Evolutionary conservation across 2,113 vertebrate genomes (phyloP), one percentile per base, ranked within the genome.

Genomic region (Stercorarius parasiticus): DNA sequence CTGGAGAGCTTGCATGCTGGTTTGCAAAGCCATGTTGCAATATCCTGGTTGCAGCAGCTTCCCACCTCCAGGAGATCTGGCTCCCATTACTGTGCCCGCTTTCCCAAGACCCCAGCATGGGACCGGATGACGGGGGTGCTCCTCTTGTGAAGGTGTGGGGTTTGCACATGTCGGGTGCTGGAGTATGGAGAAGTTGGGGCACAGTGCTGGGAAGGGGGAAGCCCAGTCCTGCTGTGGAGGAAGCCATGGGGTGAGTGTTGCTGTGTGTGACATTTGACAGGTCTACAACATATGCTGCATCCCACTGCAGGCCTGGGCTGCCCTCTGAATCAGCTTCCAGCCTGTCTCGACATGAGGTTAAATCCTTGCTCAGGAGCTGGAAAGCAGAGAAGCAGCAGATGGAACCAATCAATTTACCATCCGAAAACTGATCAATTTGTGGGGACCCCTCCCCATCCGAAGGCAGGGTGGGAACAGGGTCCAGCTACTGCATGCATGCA

Each of bases 341-440:
- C 27, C 71, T 90, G 49, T 94, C 90, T 92, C 58, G 1, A 45
- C 12, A 3, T 76, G 82, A 93, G 34, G 87, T 58, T 94, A 96
- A 96, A 93, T 91, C 93, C 87, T 91, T 3, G 2, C 73, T 85
- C 27, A 43, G 84, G 45, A 94, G 56, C 30, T 59, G 66, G 78
- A 97, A 97, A 93, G 87, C 81, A 94, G 84, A 96, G 87, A 96
- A 96, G 66, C 66, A 94, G 93, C 95, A 87, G 71, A 95, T 88
- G 96, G 95, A 97, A 97, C 86, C 88, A 97, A 96, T 97, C 95
- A 85, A 93, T 96, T 95, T 70, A 49, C 66, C 50, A 82, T 72
- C 93, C 1, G 1, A 96, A 95, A 95, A 90, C 32, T 0, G 32
- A 95, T 91, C 91, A 69, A 93, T 96, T 97, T 88, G 78, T 59